phyloP scores from a whole-genome alignment of 2,888 invertebrate species.

The Cephus pulcher region DNA sequence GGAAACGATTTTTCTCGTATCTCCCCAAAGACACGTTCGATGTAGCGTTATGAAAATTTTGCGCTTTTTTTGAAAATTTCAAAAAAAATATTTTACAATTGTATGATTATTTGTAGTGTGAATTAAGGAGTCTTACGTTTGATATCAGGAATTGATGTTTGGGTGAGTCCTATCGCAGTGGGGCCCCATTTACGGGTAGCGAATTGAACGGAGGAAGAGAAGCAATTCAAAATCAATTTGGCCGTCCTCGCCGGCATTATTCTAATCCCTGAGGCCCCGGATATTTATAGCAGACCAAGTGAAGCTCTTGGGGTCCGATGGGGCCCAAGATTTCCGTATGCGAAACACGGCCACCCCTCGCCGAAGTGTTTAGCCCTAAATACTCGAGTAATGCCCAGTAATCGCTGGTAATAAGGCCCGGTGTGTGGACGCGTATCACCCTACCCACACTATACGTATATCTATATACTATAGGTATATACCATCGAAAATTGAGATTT shows the following conservation, averaged over 20 bases:
- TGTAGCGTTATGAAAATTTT: not conserved
- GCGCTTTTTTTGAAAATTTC: not conserved
- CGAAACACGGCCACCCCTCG: conserved; percentile 45
- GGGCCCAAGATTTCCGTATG: conserved; percentile 42
- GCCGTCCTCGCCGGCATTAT: conserved; percentile 21
- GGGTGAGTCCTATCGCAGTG: not conserved
- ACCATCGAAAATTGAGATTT: not conserved
- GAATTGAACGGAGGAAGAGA: conserved; percentile 8
- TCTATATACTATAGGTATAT: not conserved
- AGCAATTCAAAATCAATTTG: conserved; percentile 35
- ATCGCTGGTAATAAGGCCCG: conserved; percentile 53
- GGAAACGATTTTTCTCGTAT: not conserved
- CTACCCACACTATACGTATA: not conserved
- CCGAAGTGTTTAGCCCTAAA: conserved; percentile 54
- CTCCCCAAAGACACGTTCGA: not conserved
- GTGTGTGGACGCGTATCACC: conserved; percentile 15
- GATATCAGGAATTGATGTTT: not conserved
- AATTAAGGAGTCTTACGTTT: not conserved
- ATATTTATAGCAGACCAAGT: conserved; percentile 21
- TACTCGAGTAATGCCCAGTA: conserved; percentile 56
- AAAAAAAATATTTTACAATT: not conserved
- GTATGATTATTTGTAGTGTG: not conserved
- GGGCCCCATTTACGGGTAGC: not conserved
- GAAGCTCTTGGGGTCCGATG: conserved; percentile 19
- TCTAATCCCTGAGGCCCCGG: conserved; percentile 25